These are phyloP conservation scores for Trissonchulus sp. DNA, from an alignment of 2,888 invertebrate species.

Conservation along the genomic window DNA sequence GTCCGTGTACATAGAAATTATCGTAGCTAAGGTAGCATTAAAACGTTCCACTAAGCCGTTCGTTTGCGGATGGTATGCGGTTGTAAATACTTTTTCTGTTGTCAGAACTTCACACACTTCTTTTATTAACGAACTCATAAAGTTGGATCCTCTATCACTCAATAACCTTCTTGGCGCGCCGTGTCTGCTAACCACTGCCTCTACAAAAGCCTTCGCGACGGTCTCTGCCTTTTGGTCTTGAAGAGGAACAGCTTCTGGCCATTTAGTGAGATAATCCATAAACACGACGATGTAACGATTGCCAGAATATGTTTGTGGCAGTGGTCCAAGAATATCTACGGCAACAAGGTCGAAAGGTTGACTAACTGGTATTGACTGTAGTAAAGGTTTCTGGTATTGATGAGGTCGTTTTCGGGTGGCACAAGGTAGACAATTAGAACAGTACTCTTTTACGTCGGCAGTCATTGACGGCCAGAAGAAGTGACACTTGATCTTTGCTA, in stretches of 20 bases:
- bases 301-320: background rate
- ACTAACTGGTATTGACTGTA: background rate
- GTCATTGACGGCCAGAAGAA: background rate
- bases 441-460: background rate
- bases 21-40: background rate
- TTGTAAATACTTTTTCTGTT: no score
- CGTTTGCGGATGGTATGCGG: no score
- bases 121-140: background rate
- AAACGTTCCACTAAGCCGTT: no score
- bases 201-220: constrained; percentile 40
- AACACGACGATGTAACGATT: constrained; percentile 40
- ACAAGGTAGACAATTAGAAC: no score
- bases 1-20: background rate
- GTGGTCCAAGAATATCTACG: background rate
- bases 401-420: background rate
- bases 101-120: background rate
- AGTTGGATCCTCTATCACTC: constrained; percentile 3
- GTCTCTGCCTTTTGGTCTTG: constrained; percentile 46
- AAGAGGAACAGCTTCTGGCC: constrained; percentile 42
- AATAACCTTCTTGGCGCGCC: no score
- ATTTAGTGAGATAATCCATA: constrained; percentile 38
- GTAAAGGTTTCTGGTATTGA: background rate
- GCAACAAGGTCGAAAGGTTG: background rate
- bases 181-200: no score
- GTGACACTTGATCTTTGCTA: background rate